Conservation (phyloP, 2,797 vertebrate genomes). For the Arnoldichthys spilopterus region DNA sequence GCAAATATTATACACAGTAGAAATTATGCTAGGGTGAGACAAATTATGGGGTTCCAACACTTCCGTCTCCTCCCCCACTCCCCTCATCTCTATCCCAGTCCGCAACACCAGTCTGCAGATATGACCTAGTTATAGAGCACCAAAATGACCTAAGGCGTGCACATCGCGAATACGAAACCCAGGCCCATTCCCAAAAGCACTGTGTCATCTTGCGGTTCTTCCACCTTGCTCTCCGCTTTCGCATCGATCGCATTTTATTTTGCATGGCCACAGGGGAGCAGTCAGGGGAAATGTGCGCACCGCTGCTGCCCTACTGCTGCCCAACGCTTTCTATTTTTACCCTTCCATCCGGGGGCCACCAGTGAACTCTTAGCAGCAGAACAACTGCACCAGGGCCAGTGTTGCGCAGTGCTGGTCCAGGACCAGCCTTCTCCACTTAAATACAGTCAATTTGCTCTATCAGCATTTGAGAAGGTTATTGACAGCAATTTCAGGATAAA, state of each 20-base stretch:
- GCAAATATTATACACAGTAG: not conserved
- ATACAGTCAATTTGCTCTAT: not conserved
- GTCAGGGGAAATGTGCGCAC: conserved; percentile 10
- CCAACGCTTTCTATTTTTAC: conserved; percentile 44
- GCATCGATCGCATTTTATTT: conserved; percentile 18
- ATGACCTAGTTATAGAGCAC: conserved; percentile 30
- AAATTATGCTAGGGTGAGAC: conserved; percentile 24
- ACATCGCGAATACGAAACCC: not conserved
- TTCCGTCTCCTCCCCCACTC: not conserved
- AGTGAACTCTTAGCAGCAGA: conserved; percentile 17
- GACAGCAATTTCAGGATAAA: too few species aligned
- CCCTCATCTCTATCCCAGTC: not conserved
- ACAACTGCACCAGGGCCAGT: not conserved
- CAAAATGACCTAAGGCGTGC: conserved; percentile 18
- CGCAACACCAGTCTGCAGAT: conserved; percentile 12
- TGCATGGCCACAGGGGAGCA: conserved; percentile 21
- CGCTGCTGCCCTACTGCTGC: conserved; percentile 1
- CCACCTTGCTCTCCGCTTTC: not conserved
- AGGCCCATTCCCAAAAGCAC: not conserved
- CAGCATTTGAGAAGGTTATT: too few species aligned
- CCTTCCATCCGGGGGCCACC: not conserved
- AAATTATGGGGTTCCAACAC: not conserved
- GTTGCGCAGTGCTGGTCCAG: not conserved
- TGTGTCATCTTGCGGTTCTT: conserved; percentile 6
- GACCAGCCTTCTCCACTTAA: not conserved